Percentiles rank a stretch among this genome's conserved stretches.
These are phyloP conservation scores for Morelia viridis DNA, from an alignment of 2,797 vertebrate genomes.

Conservation along the genomic window DNA sequence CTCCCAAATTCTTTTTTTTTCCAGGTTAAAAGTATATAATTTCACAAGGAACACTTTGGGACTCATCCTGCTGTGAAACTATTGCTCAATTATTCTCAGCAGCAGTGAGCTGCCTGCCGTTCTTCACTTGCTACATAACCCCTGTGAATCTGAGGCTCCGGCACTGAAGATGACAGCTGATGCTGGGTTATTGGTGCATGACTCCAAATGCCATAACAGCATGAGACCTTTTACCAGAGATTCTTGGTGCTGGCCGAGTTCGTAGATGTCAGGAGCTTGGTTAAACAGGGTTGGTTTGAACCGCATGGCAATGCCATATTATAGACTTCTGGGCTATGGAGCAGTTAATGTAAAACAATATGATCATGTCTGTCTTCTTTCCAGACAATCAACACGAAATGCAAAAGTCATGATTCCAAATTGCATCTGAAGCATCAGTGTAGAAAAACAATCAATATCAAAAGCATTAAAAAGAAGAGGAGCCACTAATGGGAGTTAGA, in stretches of 20 bases:
- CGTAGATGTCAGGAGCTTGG: slow-evolving; percentile 46
- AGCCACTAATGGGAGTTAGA: neutral
- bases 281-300: slow-evolving; percentile 47
- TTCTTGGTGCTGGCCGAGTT: slow-evolving; percentile 46
- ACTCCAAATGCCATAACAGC: slow-evolving; percentile 26
- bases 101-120: slow-evolving; percentile 53
- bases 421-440: slow-evolving; percentile 18
- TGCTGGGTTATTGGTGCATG: slow-evolving; percentile 25
- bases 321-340: slow-evolving; percentile 23
- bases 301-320: slow-evolving; percentile 24
- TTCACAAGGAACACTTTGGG: slow-evolving; percentile 63
- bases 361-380: neutral
- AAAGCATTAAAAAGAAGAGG: neutral
- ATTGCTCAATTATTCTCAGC: slow-evolving; percentile 72
- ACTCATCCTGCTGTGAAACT: slow-evolving; percentile 67
- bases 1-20: slow-evolving; percentile 71
- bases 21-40: slow-evolving; percentile 71
- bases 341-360: slow-evolving; percentile 42
- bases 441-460: neutral
- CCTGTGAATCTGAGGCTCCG: slow-evolving; percentile 52
- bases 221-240: slow-evolving; percentile 39
- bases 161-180: slow-evolving; percentile 44
- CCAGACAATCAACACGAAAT: slow-evolving; percentile 15
- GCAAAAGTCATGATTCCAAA: neutral
- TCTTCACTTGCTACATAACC: slow-evolving; percentile 54